Base-by-base conservation (phyloP, 2,797 vertebrate species). In the Danio choprae region DNA sequence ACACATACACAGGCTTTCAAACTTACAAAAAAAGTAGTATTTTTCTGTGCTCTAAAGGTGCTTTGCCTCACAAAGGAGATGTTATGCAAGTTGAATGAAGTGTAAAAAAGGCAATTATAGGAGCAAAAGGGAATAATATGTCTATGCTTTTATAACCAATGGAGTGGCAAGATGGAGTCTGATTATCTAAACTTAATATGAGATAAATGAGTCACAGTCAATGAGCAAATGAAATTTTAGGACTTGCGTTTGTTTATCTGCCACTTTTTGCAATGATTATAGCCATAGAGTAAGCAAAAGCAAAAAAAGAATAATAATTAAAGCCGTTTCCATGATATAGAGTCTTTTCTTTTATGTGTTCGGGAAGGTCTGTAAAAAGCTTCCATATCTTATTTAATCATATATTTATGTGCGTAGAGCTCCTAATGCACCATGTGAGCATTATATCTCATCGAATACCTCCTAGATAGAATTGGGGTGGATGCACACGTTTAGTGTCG, bases 31-130 rank as follows among this genome's bases (percentile, higher is more conserved):
- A n/a, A 44, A 77, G 5, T 12, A 0, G 0, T 7, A 56, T 29
- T 63, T 65, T 67, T 64, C 18, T 50, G 12, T 77, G 51, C 48
- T 82, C 50, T 60, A 76, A 72, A 22, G 84, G 79, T 79, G 84
- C 81, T 85, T 46, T 53, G 59, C 51, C 67, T 81, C 56, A 67
- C 20, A 67, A 70, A 55, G 36, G 36, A 68, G 55, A 72, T 81
- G 77, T 72, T 79, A 85, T 85, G 81, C 76, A 85, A 79, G 73
- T 40, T 40, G 51, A 69, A 64, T 51, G 62, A 18, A 43, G 41
- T 43, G 7, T 68, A 44, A 50, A 63, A 40, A 29, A 29, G n/a
- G 18, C 41, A 77, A 18, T 18, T n/a, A 67, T 29, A 20, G 20
- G 44, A 36, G 41, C 59, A 76, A 83, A 79, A 74, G 58, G 81